phyloP scores from a whole-genome alignment of 2,113 vertebrate species.

The Lasiurus cinereus region DNA sequence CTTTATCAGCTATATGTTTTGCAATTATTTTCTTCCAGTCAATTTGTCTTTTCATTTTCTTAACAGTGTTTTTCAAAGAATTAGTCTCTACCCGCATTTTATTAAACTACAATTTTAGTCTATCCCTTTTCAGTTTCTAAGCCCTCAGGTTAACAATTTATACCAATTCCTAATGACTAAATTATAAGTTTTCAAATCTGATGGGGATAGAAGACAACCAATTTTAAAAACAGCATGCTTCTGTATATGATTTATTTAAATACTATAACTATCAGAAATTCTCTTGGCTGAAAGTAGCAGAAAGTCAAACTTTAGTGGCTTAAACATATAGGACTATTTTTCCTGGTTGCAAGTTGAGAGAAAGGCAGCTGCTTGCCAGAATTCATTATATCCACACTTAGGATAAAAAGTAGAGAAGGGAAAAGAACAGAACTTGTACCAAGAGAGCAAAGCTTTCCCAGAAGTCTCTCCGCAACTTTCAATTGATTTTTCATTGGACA shows the following conservation, averaged over 20 bases:
- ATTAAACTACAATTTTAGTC: neutral
- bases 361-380: neutral
- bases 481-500: neutral
- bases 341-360: neutral
- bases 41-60: constrained; percentile 19
- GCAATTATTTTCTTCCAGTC: neutral
- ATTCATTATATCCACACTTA: neutral
- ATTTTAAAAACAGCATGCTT: neutral
- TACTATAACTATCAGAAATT: neutral
- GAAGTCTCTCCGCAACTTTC: neutral
- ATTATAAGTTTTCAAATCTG: constrained; percentile 34
- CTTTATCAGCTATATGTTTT: neutral
- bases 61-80: neutral
- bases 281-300: neutral
- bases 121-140: neutral
- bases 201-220: neutral
- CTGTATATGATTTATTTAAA: neutral
- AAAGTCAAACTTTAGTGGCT: neutral
- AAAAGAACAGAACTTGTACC: neutral
- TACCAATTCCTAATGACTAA: neutral
- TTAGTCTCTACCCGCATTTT: neutral
- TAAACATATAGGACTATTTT: neutral
- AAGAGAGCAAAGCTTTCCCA: neutral
- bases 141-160: neutral
- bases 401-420: neutral